Evolutionary conservation across 2,797 vertebrate species (phyloP).

Genomic region (Silurus lanzhouensis): DNA sequence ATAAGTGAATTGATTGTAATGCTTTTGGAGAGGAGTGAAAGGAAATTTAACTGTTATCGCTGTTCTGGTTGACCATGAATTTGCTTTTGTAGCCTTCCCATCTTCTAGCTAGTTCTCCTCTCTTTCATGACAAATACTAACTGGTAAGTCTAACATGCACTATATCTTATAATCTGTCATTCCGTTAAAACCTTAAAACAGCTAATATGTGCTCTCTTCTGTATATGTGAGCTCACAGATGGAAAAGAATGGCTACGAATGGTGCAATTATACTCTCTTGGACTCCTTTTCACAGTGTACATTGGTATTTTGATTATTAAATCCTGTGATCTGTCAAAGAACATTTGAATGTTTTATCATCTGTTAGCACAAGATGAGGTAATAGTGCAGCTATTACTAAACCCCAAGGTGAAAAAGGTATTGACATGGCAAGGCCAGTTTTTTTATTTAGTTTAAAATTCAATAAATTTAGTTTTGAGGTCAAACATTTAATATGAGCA

Average conservation of each 20-base stretch:
- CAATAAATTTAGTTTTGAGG: too few relatives aligned
- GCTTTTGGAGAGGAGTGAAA: neutral
- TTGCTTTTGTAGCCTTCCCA: neutral
- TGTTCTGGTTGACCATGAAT: neutral
- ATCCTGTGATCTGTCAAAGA: neutral
- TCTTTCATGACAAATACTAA: neutral
- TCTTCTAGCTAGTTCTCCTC: neutral
- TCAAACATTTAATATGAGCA: too few relatives aligned
- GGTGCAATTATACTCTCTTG: too few relatives aligned
- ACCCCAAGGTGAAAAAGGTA: neutral
- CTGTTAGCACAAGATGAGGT: neutral
- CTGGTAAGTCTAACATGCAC: too few relatives aligned
- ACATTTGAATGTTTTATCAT: neutral
- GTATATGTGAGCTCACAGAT: too few relatives aligned
- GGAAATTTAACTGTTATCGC: neutral
- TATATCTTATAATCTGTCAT: too few relatives aligned
- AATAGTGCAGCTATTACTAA: neutral
- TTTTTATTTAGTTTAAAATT: neutral
- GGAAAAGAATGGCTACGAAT: too few relatives aligned
- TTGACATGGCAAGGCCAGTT: neutral
- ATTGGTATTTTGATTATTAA: too few relatives aligned
- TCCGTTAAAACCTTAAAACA: too few relatives aligned
- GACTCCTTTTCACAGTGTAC: too few relatives aligned
- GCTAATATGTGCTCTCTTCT: too few relatives aligned
- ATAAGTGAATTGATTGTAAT: neutral